phyloP scores from a whole-genome alignment of 2,113 vertebrate genomes.

The Malurus elegans region DNA sequence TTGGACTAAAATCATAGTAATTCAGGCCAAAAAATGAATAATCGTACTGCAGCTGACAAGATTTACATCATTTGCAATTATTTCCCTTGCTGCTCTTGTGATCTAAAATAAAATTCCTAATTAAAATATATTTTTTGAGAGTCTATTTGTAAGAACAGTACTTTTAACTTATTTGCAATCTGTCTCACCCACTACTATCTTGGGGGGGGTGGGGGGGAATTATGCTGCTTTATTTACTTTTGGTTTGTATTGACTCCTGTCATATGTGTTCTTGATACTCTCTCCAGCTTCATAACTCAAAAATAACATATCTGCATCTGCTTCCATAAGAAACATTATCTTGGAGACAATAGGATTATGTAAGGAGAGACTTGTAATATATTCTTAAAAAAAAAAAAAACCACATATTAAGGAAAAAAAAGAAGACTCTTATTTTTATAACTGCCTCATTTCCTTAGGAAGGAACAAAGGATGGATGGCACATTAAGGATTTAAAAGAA shows the following conservation, averaged over 20 bases:
- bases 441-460: neutral
- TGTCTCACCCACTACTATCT: neutral
- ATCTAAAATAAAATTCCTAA: neutral
- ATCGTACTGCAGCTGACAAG: neutral
- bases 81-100: neutral
- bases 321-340: neutral
- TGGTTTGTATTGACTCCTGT: neutral
- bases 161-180: neutral
- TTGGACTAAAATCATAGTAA: neutral
- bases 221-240: neutral
- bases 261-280: neutral
- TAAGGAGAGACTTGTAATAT: neutral
- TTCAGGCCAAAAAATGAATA: neutral
- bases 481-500: neutral
- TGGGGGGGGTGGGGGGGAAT: neutral
- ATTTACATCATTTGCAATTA: neutral
- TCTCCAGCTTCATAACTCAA: neutral
- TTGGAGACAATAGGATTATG: neutral
- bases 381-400: neutral
- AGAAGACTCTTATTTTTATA: neutral
- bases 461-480: neutral
- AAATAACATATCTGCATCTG: neutral
- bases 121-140: neutral
- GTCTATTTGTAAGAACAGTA: neutral
- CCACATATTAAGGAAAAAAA: neutral